Evolutionary conservation across 1,140 invertebrate genomes (phyloP).

Genomic region (Cecropterus lyciades): DNA sequence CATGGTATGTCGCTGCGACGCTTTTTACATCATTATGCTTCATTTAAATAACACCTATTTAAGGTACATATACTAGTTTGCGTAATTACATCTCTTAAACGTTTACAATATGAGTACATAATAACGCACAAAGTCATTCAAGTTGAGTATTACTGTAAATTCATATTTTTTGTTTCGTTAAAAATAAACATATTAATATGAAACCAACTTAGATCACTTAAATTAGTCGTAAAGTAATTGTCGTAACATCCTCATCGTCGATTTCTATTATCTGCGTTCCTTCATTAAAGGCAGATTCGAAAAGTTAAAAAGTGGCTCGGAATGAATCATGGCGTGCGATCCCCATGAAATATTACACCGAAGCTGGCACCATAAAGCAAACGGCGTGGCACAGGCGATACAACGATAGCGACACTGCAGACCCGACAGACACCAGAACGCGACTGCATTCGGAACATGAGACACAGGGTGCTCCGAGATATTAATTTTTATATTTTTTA

Average conservation of each 20-base stretch:
- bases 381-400: slow-evolving; percentile 80
- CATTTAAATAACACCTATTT: slow-evolving; percentile 20
- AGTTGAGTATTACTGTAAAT: no score
- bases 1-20: slow-evolving; percentile 33
- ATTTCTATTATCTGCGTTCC: slow-evolving; percentile 71
- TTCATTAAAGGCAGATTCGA: slow-evolving; percentile 78
- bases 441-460: slow-evolving; percentile 60
- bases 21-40: slow-evolving; percentile 17
- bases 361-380: slow-evolving; percentile 83
- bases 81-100: no score
- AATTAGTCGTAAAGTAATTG: slow-evolving; percentile 46
- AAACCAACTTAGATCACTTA: slow-evolving; percentile 9
- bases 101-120: slow-evolving; percentile 10
- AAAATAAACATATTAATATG: neutral
- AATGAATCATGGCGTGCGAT: slow-evolving; percentile 82
- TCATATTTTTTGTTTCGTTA: no score
- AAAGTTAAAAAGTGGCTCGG: slow-evolving; percentile 76
- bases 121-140: no score
- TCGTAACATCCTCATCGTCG: slow-evolving; percentile 44
- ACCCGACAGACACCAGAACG: slow-evolving; percentile 77
- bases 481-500: neutral
- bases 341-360: slow-evolving; percentile 81
- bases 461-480: slow-evolving; percentile 62
- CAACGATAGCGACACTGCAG: slow-evolving; percentile 80
- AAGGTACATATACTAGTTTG: slow-evolving; percentile 3